phyloP scores from a whole-genome alignment of 2,113 vertebrate species.

The Nyctereutes procyonoides region DNA sequence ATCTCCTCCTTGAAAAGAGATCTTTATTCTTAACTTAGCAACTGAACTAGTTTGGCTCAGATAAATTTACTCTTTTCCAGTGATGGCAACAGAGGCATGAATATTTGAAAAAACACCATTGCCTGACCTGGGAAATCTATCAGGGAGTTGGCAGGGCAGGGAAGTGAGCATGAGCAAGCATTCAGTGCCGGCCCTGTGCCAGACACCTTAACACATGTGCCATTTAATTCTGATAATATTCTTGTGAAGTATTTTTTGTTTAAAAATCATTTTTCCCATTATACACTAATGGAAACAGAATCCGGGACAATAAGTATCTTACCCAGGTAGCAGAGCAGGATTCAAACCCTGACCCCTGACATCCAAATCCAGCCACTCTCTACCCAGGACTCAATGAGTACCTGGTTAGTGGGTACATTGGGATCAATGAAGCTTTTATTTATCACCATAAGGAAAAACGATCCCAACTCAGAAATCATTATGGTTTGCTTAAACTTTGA shows the following conservation, averaged over 20 bases:
- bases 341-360: background rate
- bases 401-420: background rate
- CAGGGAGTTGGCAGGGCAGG: background rate
- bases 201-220: fast-evolving
- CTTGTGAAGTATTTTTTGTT: background rate
- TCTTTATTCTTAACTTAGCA: background rate
- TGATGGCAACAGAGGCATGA: background rate
- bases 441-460: background rate
- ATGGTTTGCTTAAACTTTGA: background rate
- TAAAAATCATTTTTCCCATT: background rate
- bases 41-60: background rate
- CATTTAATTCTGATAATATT: background rate
- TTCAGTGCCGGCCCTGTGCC: fast-evolving
- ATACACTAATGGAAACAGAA: background rate
- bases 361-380: background rate
- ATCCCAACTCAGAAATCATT: background rate
- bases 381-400: background rate
- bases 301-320: background rate
- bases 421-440: background rate
- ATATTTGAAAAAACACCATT: background rate
- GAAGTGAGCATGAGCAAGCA: background rate
- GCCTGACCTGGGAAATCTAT: background rate
- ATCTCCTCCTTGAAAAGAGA: background rate
- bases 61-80: background rate
- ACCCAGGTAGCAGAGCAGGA: background rate